A percentile compares a stretch with the other conserved stretches of the same genome.
Conservation (phyloP, 2,113 vertebrate species). For the Cheirogaleus medius region DNA sequence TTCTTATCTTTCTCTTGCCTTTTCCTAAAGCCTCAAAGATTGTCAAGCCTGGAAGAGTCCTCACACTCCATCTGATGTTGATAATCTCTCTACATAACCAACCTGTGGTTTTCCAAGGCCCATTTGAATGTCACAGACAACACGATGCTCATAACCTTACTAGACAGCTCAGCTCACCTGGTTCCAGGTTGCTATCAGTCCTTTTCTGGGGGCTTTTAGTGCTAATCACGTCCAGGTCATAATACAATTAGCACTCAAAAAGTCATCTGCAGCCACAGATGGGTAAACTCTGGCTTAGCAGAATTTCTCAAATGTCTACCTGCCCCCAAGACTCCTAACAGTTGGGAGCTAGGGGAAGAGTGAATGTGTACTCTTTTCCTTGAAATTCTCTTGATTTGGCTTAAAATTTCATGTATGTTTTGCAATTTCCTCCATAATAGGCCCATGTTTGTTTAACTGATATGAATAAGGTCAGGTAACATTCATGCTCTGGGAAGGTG, state of each 20-base stretch:
- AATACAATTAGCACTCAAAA: neutral
- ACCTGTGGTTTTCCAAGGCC: neutral
- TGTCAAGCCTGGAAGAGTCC: neutral
- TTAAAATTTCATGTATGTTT: neutral
- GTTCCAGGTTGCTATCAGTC: neutral
- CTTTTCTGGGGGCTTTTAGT: neutral
- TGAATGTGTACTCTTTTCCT: neutral
- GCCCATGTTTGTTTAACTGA: neutral
- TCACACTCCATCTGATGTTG: neutral
- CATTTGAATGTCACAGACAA: neutral
- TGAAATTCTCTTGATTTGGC: conserved; percentile 12
- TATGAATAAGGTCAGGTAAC: neutral
- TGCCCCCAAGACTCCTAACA: neutral
- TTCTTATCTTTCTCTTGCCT: neutral
- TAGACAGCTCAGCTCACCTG: neutral
- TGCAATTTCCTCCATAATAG: neutral
- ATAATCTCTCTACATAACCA: neutral
- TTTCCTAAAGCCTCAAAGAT: neutral
- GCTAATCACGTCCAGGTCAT: neutral
- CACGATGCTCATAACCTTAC: neutral
- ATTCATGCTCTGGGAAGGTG: neutral
- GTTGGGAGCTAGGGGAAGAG: neutral
- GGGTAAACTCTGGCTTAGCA: neutral
- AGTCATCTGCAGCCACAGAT: neutral
- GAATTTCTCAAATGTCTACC: neutral